These are phyloP conservation scores for Lathamus discolor DNA, from an alignment of 2,113 vertebrate genomes.

Conservation along the genomic window DNA sequence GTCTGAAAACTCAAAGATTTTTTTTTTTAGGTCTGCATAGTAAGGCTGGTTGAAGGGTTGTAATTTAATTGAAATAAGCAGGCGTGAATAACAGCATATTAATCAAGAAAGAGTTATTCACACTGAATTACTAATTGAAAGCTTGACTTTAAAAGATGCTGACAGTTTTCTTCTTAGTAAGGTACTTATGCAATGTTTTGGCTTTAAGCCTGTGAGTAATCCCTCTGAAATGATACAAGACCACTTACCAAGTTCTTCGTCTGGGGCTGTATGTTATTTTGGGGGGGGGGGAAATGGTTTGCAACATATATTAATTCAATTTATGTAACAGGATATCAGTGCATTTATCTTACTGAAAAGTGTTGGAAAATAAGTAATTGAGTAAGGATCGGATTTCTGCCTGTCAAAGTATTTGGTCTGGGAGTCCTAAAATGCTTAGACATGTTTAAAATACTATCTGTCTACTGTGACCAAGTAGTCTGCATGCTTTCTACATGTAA, in stretches of 20 bases:
- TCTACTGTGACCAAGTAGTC: background rate
- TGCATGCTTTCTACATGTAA: background rate
- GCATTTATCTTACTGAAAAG: background rate
- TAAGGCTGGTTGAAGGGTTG: background rate
- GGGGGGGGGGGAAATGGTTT: background rate
- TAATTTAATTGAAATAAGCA: background rate
- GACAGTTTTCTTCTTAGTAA: background rate
- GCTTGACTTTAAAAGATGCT: background rate
- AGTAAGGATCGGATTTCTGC: background rate
- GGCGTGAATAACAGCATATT: background rate
- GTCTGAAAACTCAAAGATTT: background rate
- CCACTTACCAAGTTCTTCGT: background rate
- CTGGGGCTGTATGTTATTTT: background rate
- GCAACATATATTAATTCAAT: background rate
- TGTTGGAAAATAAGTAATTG: background rate
- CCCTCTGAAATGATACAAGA: background rate
- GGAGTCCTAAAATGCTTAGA: background rate
- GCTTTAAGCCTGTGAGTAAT: background rate
- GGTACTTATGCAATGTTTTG: background rate
- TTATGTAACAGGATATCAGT: background rate
- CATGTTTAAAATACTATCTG: background rate
- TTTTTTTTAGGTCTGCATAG: background rate
- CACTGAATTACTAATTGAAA: background rate
- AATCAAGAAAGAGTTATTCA: slow-evolving; percentile 21
- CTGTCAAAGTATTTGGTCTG: background rate